Evolutionary conservation across 2,113 vertebrate species (phyloP).

Genomic region (Suncus etruscus): DNA sequence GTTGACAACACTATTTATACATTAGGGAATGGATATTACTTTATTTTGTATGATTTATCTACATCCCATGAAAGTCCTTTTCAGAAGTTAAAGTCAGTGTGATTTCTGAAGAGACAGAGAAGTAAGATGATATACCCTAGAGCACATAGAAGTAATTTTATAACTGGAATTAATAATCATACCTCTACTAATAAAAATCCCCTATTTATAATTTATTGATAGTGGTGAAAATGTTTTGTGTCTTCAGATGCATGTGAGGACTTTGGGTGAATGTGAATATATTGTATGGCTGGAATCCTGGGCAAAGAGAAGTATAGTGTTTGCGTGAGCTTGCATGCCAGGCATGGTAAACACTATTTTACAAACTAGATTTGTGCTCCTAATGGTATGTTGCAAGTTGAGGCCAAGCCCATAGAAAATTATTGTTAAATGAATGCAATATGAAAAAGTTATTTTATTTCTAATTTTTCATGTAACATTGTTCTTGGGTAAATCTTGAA

Average conservation of each 20-base stretch:
- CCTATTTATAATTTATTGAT: neutral
- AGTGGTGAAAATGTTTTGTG: neutral
- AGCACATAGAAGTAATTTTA: neutral
- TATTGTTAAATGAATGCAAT: constrained; percentile 81
- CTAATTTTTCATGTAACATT: constrained; percentile 82
- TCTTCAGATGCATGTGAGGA: neutral
- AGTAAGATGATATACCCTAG: neutral
- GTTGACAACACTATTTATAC: neutral
- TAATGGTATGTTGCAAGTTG: constrained; percentile 65
- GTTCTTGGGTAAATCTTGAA: constrained; percentile 72
- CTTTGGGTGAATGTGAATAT: neutral
- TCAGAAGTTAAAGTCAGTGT: neutral
- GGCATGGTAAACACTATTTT: constrained; percentile 62
- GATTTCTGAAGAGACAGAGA: neutral
- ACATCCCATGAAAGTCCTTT: neutral
- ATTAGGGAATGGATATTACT: neutral
- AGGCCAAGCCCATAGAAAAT: constrained; percentile 77
- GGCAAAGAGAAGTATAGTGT: constrained; percentile 44
- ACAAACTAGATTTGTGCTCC: constrained; percentile 67
- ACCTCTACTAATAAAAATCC: neutral
- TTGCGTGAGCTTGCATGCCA: constrained; percentile 58
- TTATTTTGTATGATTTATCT: neutral
- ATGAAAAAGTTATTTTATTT: constrained; percentile 79
- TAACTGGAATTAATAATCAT: neutral
- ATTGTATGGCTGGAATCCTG: neutral